phyloP scores from a whole-genome alignment of 2,113 vertebrate genomes.

The Peromyscus maniculatus region DNA sequence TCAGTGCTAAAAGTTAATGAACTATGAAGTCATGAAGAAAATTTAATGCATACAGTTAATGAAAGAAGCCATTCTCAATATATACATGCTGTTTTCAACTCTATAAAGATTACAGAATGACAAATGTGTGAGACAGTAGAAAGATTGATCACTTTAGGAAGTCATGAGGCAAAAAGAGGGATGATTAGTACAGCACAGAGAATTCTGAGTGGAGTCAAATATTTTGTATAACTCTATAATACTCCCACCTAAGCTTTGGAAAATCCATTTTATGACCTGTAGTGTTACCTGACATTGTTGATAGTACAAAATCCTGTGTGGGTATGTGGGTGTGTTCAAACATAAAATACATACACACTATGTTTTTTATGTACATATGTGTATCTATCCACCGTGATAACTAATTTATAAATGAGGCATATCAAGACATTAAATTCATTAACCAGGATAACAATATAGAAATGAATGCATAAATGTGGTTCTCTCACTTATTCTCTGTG shows the following conservation, averaged over 20 bases:
- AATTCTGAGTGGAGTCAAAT: not conserved
- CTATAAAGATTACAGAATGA: not conserved
- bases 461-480: not conserved
- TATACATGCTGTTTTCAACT: not conserved
- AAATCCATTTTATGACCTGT: not conserved
- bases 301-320: not conserved
- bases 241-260: not conserved
- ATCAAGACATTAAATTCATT: not conserved
- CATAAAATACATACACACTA: not conserved
- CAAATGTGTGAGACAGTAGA: not conserved
- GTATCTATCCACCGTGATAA: not conserved
- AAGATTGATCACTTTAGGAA: not conserved
- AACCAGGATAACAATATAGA: not conserved
- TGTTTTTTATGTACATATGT: not conserved
- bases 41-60: not conserved
- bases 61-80: not conserved
- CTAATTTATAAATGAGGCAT: not conserved
- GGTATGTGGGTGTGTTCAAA: not conserved
- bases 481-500: not conserved
- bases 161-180: no score
- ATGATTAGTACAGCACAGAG: not conserved
- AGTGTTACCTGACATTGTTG: not conserved
- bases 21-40: not conserved
- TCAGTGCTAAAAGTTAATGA: not conserved
- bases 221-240: not conserved